Evolutionary conservation across 2,797 vertebrate genomes (phyloP).

Genomic region (Lutjanus campechanus): DNA sequence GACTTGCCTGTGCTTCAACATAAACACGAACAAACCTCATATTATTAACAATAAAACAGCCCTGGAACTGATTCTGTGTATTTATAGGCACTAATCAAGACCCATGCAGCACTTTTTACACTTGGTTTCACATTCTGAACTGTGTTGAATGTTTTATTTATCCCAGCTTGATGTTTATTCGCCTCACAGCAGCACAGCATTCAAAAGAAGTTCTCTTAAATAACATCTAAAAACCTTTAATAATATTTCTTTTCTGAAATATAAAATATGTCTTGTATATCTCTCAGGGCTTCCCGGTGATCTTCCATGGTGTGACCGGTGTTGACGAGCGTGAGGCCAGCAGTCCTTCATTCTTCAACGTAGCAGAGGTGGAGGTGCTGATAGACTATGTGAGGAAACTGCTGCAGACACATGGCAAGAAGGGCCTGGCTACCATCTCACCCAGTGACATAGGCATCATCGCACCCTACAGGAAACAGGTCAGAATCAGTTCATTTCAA

Average conservation of each 20-base stretch:
- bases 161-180: neutral
- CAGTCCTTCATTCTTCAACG: constrained; percentile 96
- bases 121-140: neutral
- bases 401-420: constrained; percentile 85
- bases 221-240: neutral
- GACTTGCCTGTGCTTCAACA: neutral
- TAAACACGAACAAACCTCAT: neutral
- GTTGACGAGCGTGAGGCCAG: constrained; percentile 87
- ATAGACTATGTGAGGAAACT: constrained; percentile 89
- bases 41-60: neutral
- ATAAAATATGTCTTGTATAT: neutral
- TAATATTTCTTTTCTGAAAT: neutral
- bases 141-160: neutral
- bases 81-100: neutral
- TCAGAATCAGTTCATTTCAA: constrained; percentile 49
- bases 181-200: neutral
- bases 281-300: constrained; percentile 91
- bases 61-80: neutral
- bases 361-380: constrained; percentile 88
- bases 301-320: constrained; percentile 93
- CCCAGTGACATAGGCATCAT: constrained; percentile 93
- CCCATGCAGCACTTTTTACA: neutral
- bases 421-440: constrained; percentile 74
- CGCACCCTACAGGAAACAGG: constrained; percentile 97
- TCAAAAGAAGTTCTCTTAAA: neutral